Conservation (phyloP, 2,888 invertebrate genomes). For the Latrodectus elegans region DNA sequence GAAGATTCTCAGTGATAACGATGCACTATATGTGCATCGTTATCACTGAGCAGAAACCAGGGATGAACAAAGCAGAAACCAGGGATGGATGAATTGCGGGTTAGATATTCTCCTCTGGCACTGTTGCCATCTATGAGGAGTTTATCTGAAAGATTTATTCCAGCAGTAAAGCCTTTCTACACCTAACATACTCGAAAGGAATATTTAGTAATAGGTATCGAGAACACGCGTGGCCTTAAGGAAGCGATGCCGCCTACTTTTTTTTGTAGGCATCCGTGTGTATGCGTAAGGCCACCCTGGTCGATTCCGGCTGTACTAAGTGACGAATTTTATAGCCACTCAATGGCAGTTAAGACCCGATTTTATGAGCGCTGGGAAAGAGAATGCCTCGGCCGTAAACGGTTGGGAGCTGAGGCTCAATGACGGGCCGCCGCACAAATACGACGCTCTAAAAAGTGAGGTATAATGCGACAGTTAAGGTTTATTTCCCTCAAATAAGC, state of each 20-base stretch:
- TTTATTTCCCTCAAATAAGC: conserved; percentile 68
- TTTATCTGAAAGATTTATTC: too few relatives aligned
- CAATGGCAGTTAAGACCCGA: conserved; percentile 67
- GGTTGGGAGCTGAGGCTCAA: conserved; percentile 38
- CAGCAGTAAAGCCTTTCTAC: too few relatives aligned
- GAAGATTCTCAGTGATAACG: too few relatives aligned
- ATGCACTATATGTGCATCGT: too few relatives aligned
- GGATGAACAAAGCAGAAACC: too few relatives aligned
- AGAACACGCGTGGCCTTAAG: conserved; percentile 12
- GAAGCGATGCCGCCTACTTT: conserved; percentile 23
- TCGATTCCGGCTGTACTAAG: conserved; percentile 59
- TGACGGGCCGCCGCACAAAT: conserved; percentile 57
- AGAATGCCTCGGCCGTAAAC: conserved; percentile 62
- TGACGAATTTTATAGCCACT: conserved; percentile 67
- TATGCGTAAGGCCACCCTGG: conserved; percentile 31
- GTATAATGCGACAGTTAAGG: conserved; percentile 68
- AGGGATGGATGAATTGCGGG: too few relatives aligned
- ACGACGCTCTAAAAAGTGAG: conserved; percentile 68
- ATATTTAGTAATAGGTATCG: too few relatives aligned
- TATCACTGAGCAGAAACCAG: too few relatives aligned
- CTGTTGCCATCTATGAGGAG: too few relatives aligned
- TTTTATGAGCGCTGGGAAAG: conserved; percentile 64
- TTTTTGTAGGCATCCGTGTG: conserved; percentile 5
- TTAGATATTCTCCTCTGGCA: too few relatives aligned
- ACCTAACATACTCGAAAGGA: too few relatives aligned